Evolutionary conservation across 2,797 vertebrate genomes (phyloP), one percentile per base, ranked within the genome.

Genomic region (Premnoplex brunnescens): DNA sequence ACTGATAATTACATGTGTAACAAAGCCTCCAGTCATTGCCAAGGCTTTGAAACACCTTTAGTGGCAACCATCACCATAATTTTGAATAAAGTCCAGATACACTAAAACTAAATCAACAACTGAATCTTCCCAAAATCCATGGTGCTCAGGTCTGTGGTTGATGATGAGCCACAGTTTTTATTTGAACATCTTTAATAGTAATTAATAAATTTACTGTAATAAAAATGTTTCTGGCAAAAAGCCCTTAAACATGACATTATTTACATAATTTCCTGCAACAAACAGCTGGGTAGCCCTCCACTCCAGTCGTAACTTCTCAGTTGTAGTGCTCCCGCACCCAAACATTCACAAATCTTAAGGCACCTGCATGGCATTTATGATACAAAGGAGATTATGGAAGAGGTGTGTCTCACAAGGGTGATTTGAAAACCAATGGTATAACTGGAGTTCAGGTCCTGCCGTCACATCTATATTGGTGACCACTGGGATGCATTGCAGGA

Each of bases 151-250:
- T n/a, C 54, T 85, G 58, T 8, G 11, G 56, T 60, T 85, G 56
- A 88, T 75, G 41, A 78, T 13, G 3, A 88, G 73, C 63, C 69
- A 71, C 58, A 39, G 48, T 66, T 92, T 91, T 93, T 90, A 34
- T 69, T 67, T 82, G 90, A 96, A 83, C 36, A 71, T 44, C 62
- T 95, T 97, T 95, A 95, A 97, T 85, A 88, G 59, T 78, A 56
- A 97, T 97, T 96, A 97, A 97, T 97, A 97, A 95, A 96, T 96
- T 76, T 89, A 72, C 64, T 91, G 58, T 94, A 94, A 97, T 97
- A 94, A 97, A 96, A 95, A 83, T 77, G 78, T 95, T 94, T 48
- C 60, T 96, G 93, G 88, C 85, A 97, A 97, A 97, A 97, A 87
- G 54, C 83, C 95, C 95, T 93, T 96, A 94, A 97, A 95, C 68